phyloP scores from a whole-genome alignment of 2,888 invertebrate genomes.

The Oscheius sp. region DNA sequence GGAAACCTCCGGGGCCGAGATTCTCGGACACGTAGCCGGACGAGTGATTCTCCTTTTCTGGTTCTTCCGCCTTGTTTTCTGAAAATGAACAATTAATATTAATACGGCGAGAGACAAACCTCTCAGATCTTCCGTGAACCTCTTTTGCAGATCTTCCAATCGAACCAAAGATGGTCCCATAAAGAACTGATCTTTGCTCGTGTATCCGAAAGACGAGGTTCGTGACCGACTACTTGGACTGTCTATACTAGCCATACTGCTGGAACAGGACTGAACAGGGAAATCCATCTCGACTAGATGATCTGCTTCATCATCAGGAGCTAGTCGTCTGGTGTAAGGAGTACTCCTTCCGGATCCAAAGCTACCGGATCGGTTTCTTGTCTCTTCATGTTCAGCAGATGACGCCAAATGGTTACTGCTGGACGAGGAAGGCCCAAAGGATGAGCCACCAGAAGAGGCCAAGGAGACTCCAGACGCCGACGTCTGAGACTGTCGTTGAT shows the following conservation, averaged over 20 bases:
- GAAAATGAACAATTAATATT: background rate
- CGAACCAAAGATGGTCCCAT: conserved; percentile 4
- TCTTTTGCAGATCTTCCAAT: conserved; percentile 9
- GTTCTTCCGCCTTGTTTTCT: background rate
- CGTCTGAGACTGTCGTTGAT: conserved; percentile 37
- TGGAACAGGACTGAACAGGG: conserved; percentile 25
- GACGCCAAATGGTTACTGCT: conserved; percentile 37
- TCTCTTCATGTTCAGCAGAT: conserved; percentile 27
- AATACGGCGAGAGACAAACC: background rate
- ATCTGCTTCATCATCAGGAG: background rate
- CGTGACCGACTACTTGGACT: conserved; percentile 36
- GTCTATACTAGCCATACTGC: conserved; percentile 39
- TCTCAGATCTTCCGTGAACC: conserved; percentile 10
- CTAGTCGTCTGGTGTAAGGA: conserved; percentile 26
- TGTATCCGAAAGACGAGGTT: conserved; percentile 38
- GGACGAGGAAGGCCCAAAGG: conserved; percentile 37
- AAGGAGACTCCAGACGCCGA: conserved; percentile 34
- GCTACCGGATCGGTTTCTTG: conserved; percentile 35
- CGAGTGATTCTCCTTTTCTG: too few species aligned
- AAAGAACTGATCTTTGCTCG: conserved; percentile 34
- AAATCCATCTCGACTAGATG: conserved; percentile 40
- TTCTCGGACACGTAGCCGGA: too few species aligned
- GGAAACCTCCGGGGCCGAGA: background rate
- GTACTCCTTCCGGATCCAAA: conserved; percentile 41
- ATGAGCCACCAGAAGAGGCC: conserved; percentile 35